A percentile compares a stretch with the other conserved stretches of the same genome.
Evolutionary conservation across 2,113 vertebrate genomes (phyloP).

Genomic region (Xiphophorus maculatus): DNA sequence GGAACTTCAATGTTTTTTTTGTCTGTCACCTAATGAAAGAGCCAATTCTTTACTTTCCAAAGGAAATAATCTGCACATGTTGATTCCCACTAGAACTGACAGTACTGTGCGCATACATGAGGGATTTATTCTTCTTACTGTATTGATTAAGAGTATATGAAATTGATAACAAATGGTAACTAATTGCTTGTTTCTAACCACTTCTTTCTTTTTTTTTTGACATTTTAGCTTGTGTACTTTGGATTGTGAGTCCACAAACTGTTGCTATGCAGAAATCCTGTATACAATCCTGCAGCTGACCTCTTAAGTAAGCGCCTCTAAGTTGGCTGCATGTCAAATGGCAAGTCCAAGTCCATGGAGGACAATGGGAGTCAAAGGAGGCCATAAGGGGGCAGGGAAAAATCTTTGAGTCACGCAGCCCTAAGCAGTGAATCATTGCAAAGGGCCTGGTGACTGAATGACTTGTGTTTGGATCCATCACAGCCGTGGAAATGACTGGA

Average conservation of each 20-base stretch:
- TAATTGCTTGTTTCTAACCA: constrained; percentile 21
- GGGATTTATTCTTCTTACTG: constrained; percentile 12
- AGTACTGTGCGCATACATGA: constrained; percentile 12
- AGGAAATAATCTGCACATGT: constrained; percentile 53
- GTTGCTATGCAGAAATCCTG: constrained; percentile 47
- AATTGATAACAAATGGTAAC: constrained; percentile 14
- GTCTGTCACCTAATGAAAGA: constrained; percentile 55
- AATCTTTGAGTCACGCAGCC: constrained; percentile 54
- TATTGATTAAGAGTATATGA: constrained; percentile 15
- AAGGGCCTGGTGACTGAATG: constrained; percentile 45
- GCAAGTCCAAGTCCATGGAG: constrained; percentile 41
- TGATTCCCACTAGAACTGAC: constrained; percentile 31
- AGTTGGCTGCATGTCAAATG: constrained; percentile 58
- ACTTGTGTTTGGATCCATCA: constrained; percentile 61
- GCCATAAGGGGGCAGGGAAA: constrained; percentile 47
- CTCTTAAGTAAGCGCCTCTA: constrained; percentile 22
- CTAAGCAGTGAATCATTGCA: constrained; percentile 65
- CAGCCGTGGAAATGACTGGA: constrained; percentile 48
- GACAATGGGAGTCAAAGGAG: constrained; percentile 41
- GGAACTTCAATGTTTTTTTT: constrained; percentile 36
- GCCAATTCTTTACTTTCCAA: constrained; percentile 58
- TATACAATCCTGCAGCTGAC: constrained; percentile 43
- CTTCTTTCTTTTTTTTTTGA: constrained; percentile 46
- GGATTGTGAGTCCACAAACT: constrained; percentile 36
- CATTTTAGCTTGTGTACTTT: constrained; percentile 2